These are phyloP conservation scores for Coilia nasus DNA, from an alignment of 2,797 vertebrate species.

Conservation along the genomic window DNA sequence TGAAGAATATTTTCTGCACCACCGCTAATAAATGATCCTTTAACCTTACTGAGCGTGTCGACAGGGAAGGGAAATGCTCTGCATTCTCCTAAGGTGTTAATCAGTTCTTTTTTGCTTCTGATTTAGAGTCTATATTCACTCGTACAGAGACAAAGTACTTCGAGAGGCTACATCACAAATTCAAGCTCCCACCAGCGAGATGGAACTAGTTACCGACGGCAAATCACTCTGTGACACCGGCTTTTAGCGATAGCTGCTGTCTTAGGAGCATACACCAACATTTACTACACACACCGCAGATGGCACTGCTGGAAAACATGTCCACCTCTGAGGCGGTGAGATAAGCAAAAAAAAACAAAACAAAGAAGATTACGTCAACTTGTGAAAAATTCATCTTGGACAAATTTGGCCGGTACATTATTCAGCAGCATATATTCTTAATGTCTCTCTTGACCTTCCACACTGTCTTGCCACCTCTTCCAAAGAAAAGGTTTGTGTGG, in stretches of 20 bases:
- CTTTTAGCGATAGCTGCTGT: background rate
- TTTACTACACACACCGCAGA: background rate
- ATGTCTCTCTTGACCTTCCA: constrained; percentile 25
- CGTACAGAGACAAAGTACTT: constrained; percentile 23
- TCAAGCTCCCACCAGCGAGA: background rate
- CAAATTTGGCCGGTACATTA: constrained; percentile 45
- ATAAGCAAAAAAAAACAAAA: background rate
- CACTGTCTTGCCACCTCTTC: constrained; percentile 15
- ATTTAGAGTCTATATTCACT: constrained; percentile 54
- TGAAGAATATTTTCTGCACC: constrained; percentile 57
- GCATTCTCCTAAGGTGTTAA: constrained; percentile 49
- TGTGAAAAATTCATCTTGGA: constrained; percentile 60
- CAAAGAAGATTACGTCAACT: background rate
- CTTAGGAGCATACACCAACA: background rate
- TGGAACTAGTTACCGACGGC: background rate
- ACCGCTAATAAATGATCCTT: constrained; percentile 63
- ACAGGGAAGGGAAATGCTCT: constrained; percentile 48
- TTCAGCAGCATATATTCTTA: constrained; percentile 40
- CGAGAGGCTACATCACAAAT: background rate
- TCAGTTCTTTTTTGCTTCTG: constrained; percentile 55
- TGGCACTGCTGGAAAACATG: background rate
- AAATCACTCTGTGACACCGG: constrained; percentile 5
- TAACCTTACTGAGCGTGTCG: constrained; percentile 51
- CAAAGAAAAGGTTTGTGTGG: constrained; percentile 21
- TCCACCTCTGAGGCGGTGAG: background rate